These are phyloP conservation scores for Platyura marginata DNA, from an alignment of 1,140 invertebrate species.

Conservation along the genomic window DNA sequence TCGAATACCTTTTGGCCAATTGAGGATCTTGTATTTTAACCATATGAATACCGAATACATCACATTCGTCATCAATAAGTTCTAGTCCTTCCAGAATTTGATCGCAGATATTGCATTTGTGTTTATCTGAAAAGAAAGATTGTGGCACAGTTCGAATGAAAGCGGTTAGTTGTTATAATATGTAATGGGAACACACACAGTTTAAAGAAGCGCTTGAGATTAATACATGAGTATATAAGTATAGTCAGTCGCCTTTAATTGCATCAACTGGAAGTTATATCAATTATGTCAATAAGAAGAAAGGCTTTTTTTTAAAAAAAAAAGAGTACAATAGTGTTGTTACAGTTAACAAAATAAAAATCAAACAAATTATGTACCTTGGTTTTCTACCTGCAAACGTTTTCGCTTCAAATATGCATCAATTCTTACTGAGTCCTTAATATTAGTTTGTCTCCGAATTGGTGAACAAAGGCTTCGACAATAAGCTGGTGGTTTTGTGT, in stretches of 20 bases:
- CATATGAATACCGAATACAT: slow-evolving; percentile 84
- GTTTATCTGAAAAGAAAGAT: slow-evolving; percentile 47
- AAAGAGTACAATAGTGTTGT: too few species aligned
- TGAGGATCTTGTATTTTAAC: slow-evolving; percentile 87
- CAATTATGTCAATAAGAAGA: too few species aligned
- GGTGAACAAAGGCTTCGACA: slow-evolving; percentile 24
- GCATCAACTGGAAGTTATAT: too few species aligned
- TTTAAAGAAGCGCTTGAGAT: too few species aligned
- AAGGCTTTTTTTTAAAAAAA: too few species aligned
- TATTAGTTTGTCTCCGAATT: slow-evolving; percentile 1
- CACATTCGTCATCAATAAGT: slow-evolving; percentile 82
- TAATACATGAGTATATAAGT: too few species aligned
- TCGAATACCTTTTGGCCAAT: slow-evolving; percentile 79
- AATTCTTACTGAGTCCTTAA: not conserved
- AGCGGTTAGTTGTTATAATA: not conserved
- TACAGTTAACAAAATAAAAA: too few species aligned
- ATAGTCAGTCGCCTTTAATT: too few species aligned
- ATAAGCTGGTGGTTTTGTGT: slow-evolving; percentile 22
- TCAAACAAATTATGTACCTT: slow-evolving; percentile 14
- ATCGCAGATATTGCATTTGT: slow-evolving; percentile 84
- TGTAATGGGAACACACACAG: too few species aligned
- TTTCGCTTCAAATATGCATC: slow-evolving; percentile 19
- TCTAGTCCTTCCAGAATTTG: slow-evolving; percentile 77
- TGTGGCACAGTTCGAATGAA: not conserved
- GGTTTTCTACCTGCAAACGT: slow-evolving; percentile 24